Percentiles rank a stretch among this genome's conserved stretches.
These are phyloP conservation scores for Pogonognathellus flavescens DNA, from an alignment of 1,140 invertebrate genomes.

Conservation along the genomic window DNA sequence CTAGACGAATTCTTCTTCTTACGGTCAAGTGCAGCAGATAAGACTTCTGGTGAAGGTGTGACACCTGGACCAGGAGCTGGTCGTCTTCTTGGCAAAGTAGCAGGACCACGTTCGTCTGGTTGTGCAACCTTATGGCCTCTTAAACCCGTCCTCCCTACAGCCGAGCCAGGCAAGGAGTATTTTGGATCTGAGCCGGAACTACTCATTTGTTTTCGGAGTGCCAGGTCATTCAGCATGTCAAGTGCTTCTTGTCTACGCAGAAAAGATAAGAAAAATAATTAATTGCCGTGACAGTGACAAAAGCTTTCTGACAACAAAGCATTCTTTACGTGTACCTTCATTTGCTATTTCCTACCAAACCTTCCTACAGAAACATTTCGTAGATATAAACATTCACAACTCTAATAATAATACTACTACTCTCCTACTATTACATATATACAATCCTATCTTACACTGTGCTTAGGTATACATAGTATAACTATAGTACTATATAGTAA, in stretches of 20 bases:
- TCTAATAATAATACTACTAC: too few species aligned
- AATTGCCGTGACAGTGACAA: conserved; percentile 21
- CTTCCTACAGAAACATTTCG: background rate
- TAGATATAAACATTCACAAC: too few species aligned
- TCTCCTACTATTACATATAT: too few species aligned
- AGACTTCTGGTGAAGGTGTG: conserved; percentile 68
- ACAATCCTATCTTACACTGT: too few species aligned
- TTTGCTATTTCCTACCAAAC: background rate
- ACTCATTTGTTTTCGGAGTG: conserved; percentile 75
- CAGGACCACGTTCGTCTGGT: conserved; percentile 54
- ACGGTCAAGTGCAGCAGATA: conserved; percentile 68
- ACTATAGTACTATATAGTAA: too few species aligned
- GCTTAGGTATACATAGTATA: too few species aligned
- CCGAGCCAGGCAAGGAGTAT: conserved; percentile 72
- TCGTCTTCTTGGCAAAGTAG: conserved; percentile 63
- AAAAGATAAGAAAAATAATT: conserved; percentile 54
- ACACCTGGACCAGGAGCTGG: conserved; percentile 48
- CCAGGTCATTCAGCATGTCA: conserved; percentile 85
- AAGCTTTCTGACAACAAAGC: background rate
- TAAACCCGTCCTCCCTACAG: conserved; percentile 68
- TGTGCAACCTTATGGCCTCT: conserved; percentile 59
- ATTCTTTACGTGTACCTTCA: background rate
- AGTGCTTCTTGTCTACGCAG: conserved; percentile 82
- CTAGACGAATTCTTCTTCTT: conserved; percentile 61
- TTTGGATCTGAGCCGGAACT: conserved; percentile 63